Evolutionary conservation across 2,113 vertebrate genomes (phyloP).

Genomic region (Hypomesus transpacificus): DNA sequence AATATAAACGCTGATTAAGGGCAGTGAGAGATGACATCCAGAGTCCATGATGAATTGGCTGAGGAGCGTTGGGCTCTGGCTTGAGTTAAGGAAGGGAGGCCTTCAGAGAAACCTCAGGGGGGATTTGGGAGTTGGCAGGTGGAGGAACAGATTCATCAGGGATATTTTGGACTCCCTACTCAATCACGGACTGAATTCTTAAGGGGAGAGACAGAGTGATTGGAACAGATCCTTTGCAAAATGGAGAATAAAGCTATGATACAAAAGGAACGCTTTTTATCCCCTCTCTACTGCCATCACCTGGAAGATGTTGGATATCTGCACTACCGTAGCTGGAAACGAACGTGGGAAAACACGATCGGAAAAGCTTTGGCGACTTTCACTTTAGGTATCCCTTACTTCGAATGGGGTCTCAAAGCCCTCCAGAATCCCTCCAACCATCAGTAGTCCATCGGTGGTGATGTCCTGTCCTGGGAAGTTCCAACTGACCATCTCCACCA

Average conservation of each 20-base stretch:
- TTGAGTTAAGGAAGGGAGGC: conserved; percentile 16
- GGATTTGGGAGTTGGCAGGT: conserved; percentile 6
- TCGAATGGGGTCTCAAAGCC: conserved; percentile 76
- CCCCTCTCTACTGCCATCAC: conserved; percentile 22
- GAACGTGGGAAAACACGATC: neutral
- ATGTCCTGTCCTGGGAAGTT: conserved; percentile 71
- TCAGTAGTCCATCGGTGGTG: conserved; percentile 70
- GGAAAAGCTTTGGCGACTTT: too few species aligned
- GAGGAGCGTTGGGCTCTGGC: neutral
- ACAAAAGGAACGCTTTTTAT: neutral
- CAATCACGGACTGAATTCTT: neutral
- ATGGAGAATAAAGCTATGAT: neutral
- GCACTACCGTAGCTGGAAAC: neutral
- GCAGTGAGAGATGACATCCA: neutral
- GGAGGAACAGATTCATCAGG: conserved; percentile 3
- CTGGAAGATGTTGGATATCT: neutral
- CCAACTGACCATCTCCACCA: conserved; percentile 78
- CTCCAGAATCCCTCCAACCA: conserved; percentile 74
- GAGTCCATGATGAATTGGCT: neutral
- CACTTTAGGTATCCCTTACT: conserved; percentile 53
- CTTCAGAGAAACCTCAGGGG: neutral
- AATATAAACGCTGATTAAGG: neutral
- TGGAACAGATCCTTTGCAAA: too few species aligned
- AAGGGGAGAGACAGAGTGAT: neutral
- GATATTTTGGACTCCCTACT: neutral